Percentiles rank a stretch among this genome's conserved stretches.
Conservation (phyloP, 2,113 vertebrate species). For the Miniopterus natalensis region DNA sequence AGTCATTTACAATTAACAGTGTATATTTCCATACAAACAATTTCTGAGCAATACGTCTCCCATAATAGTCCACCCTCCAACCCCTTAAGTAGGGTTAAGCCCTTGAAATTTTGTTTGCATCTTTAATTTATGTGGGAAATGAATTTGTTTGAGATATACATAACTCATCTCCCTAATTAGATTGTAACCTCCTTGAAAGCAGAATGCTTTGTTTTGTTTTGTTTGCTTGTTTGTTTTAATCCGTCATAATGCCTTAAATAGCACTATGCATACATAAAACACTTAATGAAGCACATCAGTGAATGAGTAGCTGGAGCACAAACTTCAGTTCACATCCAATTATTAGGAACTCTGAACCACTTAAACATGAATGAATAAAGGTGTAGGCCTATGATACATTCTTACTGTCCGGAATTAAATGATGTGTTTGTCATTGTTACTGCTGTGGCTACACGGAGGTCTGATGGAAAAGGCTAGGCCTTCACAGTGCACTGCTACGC, state of each 20-base stretch:
- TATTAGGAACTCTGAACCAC: neutral
- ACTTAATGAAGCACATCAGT: neutral
- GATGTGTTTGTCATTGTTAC: neutral
- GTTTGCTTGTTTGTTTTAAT: conserved; percentile 44
- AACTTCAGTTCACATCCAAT: neutral
- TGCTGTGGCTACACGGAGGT: neutral
- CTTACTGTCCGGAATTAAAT: conserved; percentile 9
- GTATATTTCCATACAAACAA: conserved; percentile 5
- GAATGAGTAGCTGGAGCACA: neutral
- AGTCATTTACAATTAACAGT: conserved; percentile 71
- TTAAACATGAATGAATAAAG: conserved; percentile 39
- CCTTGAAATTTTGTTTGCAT: conserved; percentile 62
- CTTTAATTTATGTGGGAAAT: conserved; percentile 70
- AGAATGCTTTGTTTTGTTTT: conserved; percentile 25
- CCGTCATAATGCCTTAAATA: neutral
- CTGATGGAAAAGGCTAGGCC: neutral
- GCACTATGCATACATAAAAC: neutral
- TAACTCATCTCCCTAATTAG: conserved; percentile 57
- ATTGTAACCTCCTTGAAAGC: conserved; percentile 62
- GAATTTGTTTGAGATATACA: neutral
- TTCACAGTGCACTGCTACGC: neutral
- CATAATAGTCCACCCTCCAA: neutral
- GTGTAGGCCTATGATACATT: neutral
- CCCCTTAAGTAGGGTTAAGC: conserved; percentile 44
- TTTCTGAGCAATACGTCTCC: conserved; percentile 42